phyloP scores from a whole-genome alignment of 1,140 invertebrate species.

The Conus betulinus region DNA sequence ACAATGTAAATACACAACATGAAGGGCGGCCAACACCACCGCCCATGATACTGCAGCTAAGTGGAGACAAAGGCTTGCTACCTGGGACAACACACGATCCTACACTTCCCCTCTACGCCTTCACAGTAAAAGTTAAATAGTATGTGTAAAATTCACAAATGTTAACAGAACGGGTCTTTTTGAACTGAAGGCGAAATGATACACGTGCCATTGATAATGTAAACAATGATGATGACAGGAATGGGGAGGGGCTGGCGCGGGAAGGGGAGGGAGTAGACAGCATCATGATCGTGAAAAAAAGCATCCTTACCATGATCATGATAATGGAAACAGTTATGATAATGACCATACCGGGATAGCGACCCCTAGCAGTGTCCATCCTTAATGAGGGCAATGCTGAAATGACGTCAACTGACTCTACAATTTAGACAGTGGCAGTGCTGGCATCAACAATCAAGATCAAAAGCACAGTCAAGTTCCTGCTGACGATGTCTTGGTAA shows the following conservation, averaged over 20 bases:
- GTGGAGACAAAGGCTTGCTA: neutral
- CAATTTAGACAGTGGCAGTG: too few relatives aligned
- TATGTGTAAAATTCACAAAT: neutral
- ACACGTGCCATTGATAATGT: neutral
- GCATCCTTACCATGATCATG: neutral
- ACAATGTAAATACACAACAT: neutral
- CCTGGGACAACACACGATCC: neutral
- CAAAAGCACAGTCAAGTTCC: too few relatives aligned
- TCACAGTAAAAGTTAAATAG: neutral
- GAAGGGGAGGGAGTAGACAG: neutral
- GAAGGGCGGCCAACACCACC: neutral
- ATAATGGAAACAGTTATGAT: neutral
- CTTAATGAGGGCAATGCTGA: too few relatives aligned
- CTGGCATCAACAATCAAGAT: too few relatives aligned
- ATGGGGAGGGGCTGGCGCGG: too few relatives aligned
- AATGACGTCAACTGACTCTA: too few relatives aligned
- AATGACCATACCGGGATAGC: neutral
- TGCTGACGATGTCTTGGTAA: too few relatives aligned
- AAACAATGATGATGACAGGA: too few relatives aligned
- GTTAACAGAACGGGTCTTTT: neutral
- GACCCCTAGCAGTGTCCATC: too few relatives aligned
- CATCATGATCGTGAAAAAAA: neutral
- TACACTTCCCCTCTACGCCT: neutral
- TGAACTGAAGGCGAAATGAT: neutral
- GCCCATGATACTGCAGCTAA: neutral